Base-by-base conservation (phyloP, 2,113 vertebrate species). In the Onychorhynchus coronatus region DNA sequence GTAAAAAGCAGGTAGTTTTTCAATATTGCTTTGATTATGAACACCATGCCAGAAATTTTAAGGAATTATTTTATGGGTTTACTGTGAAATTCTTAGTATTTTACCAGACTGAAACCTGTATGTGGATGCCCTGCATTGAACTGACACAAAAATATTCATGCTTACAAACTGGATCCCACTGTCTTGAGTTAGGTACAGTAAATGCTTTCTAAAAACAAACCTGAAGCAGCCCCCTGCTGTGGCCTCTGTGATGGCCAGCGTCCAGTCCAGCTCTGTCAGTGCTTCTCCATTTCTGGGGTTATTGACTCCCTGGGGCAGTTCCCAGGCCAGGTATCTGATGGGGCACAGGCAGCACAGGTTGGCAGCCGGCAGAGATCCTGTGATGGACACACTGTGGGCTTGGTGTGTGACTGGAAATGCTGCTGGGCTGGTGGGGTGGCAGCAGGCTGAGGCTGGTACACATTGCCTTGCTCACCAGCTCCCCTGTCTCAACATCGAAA, bases 171-270 rank as follows among this genome's bases (percentile, higher is more conserved):
- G 2, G 6, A 50, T 74, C 27, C 25, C 52, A 18, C 17, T 33
- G 42, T 25, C 39, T 33, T 42, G 37, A 66, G 62, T 37, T 66
- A 49, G 66, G 62, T 28, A 25, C 30, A 28, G 56, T 35, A 76
- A 93, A 79, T 76, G 65, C 58, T 68, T 87, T 56, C 25, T 79
- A 27, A 82, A 92, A 70, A 30, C 52, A 73, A 61, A 70, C 41
- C 53, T 81, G 72, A 39, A 84, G 89, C 33, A 84, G 52, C 35
- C 2, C 71, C 61, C 0, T 0, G 0, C 44, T 1, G 0, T 25
- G 77, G 52, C 85, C 66, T 79, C 27, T 10, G n/a, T 53, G 33
- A 27, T 65, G 41, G 53, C 76, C 71, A 41, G 2, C 0, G 0
- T 61, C n/a, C 74, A 68, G 44, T 25, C 52, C 2, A 6, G 37